These are phyloP conservation scores for Drosophila quadrilineata DNA, from an alignment of 1,140 invertebrate species.

Conservation along the genomic window DNA sequence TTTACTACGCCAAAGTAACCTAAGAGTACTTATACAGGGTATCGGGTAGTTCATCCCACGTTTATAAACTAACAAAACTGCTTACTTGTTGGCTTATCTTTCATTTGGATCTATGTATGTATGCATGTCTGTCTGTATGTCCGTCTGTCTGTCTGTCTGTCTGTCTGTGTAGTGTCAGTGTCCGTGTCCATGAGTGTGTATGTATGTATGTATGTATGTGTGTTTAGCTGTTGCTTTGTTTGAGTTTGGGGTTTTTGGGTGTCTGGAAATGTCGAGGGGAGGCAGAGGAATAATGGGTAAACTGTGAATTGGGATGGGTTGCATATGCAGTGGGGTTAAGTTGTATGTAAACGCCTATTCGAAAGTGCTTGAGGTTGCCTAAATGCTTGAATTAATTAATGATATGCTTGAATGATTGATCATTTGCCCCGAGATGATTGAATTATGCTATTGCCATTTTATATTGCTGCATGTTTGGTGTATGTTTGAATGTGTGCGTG, in stretches of 20 bases:
- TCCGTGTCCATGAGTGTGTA: background rate
- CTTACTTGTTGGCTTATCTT: conserved; percentile 30
- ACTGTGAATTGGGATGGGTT: background rate
- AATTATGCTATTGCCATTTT: conserved; percentile 54
- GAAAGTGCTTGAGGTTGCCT: conserved; percentile 55
- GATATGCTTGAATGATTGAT: conserved; percentile 76
- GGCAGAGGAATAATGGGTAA: too few relatives aligned
- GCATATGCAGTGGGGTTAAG: background rate
- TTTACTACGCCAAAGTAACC: too few relatives aligned
- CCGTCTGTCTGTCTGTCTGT: background rate
- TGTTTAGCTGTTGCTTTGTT: conserved; percentile 4
- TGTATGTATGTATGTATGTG: too few relatives aligned
- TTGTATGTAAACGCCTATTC: conserved; percentile 14
- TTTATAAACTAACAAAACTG: background rate
- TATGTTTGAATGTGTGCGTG: too few relatives aligned
- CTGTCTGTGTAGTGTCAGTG: conserved; percentile 12
- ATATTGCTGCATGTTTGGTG: conserved; percentile 14
- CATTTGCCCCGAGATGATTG: conserved; percentile 65
- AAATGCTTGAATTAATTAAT: conserved; percentile 76
- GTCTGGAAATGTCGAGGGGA: background rate
- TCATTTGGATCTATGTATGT: conserved; percentile 31
- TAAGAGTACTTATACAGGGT: background rate
- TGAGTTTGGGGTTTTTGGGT: background rate
- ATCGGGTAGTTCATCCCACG: background rate
- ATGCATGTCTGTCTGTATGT: too few relatives aligned